Percentiles rank a stretch among this genome's conserved stretches.
phyloP scores from a whole-genome alignment of 2,888 invertebrate genomes.

The Fabriciana adippe region DNA sequence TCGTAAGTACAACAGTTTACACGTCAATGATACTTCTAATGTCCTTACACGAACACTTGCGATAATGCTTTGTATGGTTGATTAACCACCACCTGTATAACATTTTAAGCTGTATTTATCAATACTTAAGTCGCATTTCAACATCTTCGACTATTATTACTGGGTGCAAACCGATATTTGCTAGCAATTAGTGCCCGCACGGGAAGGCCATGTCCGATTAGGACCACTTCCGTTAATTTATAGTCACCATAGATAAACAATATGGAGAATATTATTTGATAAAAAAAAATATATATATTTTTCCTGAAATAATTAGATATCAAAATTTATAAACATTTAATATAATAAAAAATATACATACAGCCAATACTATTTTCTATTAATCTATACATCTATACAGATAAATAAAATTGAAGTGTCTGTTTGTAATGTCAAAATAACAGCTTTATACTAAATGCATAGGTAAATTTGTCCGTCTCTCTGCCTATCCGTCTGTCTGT shows the following conservation, averaged over 20 bases:
- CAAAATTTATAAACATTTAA: too few relatives aligned
- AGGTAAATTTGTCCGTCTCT: too few relatives aligned
- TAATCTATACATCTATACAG: too few relatives aligned
- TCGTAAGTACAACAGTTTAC: constrained; percentile 48
- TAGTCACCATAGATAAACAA: constrained; percentile 6
- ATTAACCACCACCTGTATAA: not conserved
- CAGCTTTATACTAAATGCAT: too few relatives aligned
- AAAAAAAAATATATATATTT: not conserved
- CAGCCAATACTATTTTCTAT: too few relatives aligned
- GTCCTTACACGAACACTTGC: constrained; percentile 33
- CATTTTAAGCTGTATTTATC: constrained; percentile 14
- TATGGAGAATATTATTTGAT: not conserved
- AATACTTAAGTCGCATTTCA: too few relatives aligned
- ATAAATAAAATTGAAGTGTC: too few relatives aligned
- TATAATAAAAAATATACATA: too few relatives aligned
- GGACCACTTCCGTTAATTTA: constrained; percentile 34
- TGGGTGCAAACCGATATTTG: constrained; percentile 43
- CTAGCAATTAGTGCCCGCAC: constrained; percentile 68
- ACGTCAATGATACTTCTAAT: constrained; percentile 42
- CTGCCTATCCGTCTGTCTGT: too few relatives aligned
- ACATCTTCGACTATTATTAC: too few relatives aligned
- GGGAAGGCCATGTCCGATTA: constrained; percentile 57
- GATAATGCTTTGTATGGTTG: constrained; percentile 17
- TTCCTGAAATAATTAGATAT: not conserved
- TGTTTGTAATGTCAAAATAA: too few relatives aligned